Evolutionary conservation across 2,888 invertebrate species (phyloP).

Genomic region (Drosophila macrospina): DNA sequence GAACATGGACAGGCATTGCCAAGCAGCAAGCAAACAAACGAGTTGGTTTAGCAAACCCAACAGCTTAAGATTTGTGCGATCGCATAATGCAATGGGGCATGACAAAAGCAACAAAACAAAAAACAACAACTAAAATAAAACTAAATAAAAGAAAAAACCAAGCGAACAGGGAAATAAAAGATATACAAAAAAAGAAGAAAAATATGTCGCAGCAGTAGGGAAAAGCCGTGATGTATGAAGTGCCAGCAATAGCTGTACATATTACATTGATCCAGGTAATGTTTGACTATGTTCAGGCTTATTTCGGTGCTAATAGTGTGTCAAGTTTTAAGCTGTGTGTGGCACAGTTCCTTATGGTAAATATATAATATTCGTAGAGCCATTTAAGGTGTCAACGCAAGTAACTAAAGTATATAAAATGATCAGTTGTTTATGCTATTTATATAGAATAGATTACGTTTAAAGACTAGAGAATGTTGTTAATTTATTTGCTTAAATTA

Average conservation of each 20-base stretch:
- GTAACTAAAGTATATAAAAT: too few species aligned
- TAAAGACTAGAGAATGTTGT: too few species aligned
- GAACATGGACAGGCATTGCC: slow-evolving; percentile 47
- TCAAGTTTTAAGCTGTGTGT: not conserved
- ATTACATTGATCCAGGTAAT: not conserved
- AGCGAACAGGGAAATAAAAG: too few species aligned
- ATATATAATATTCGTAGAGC: not conserved
- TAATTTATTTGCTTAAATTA: too few species aligned
- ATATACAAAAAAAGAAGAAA: too few species aligned
- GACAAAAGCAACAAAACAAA: not conserved
- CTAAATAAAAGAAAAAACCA: not conserved
- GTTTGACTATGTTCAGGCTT: not conserved
- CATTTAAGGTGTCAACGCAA: too few species aligned
- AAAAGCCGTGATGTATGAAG: slow-evolving; percentile 1
- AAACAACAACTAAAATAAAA: too few species aligned
- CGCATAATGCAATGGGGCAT: slow-evolving; percentile 45
- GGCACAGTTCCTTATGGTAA: not conserved
- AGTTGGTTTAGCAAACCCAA: slow-evolving; percentile 47
- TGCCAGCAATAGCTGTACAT: not conserved
- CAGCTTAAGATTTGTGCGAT: slow-evolving; percentile 50
- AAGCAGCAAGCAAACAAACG: slow-evolving; percentile 52
- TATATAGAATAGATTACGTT: too few species aligned
- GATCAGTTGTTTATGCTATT: too few species aligned
- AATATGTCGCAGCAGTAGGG: not conserved
- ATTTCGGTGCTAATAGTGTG: not conserved